phyloP scores from a whole-genome alignment of 2,797 vertebrate genomes.

The Melopsittacus undulatus region DNA sequence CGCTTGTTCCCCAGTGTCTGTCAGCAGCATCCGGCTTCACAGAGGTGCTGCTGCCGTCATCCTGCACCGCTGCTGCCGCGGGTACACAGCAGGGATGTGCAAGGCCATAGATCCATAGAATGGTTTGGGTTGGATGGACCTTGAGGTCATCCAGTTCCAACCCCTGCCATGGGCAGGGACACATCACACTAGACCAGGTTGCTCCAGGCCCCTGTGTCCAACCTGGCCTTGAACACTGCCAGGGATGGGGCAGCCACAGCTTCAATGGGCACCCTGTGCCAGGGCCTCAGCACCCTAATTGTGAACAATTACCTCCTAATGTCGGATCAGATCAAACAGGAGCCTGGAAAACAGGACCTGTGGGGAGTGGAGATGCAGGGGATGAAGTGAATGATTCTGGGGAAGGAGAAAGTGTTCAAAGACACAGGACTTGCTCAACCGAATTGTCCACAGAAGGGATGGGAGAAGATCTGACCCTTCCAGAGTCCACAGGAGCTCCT shows the following conservation, averaged over 20 bases:
- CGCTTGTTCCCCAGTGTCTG: neutral
- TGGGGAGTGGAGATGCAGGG: neutral
- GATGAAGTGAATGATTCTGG: fast-evolving
- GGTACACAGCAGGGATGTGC: neutral
- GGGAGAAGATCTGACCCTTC: neutral
- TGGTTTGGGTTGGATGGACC: neutral
- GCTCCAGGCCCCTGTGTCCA: no score
- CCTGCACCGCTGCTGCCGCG: fast-evolving
- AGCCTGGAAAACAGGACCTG: fast-evolving
- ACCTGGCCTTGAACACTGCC: no score
- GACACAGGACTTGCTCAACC: fast-evolving
- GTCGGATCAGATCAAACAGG: neutral
- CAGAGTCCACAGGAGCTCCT: neutral
- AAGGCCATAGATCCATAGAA: neutral
- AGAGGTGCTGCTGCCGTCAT: fast-evolving
- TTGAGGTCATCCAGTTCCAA: neutral
- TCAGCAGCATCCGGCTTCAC: neutral
- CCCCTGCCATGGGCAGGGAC: fast-evolving
- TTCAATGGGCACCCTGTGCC: neutral
- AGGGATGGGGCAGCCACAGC: no score
- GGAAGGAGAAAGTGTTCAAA: neutral
- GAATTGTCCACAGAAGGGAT: neutral
- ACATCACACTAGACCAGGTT: no score
- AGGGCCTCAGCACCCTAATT: neutral
- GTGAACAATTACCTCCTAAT: neutral